These are phyloP conservation scores for Bombus consobrinus DNA, from an alignment of 1,140 invertebrate genomes.

Conservation along the genomic window DNA sequence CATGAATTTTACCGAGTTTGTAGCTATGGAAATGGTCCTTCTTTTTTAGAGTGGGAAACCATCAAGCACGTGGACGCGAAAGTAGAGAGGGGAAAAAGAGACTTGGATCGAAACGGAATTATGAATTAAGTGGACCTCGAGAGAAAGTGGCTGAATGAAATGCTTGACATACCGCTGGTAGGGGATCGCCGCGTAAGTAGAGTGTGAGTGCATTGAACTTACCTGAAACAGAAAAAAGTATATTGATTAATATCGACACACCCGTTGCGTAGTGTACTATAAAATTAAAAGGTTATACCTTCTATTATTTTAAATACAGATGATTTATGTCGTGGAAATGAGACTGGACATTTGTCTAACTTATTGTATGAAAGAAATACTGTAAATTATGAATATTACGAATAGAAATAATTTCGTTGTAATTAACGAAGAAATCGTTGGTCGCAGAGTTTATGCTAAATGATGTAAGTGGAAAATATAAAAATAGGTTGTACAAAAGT, in stretches of 20 bases:
- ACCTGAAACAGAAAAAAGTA: constrained; percentile 38
- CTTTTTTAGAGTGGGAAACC: background rate
- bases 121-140: constrained; percentile 17
- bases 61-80: background rate
- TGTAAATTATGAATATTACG: no score
- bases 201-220: constrained; percentile 16
- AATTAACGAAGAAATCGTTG: no score
- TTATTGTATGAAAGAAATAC: no score
- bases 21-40: background rate
- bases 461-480: no score
- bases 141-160: constrained; percentile 39
- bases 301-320: no score
- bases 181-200: background rate
- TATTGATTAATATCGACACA: background rate
- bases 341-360: no score
- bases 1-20: background rate
- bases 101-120: background rate
- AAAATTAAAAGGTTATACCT: no score
- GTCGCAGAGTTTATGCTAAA: no score
- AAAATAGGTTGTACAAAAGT: background rate
- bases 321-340: no score
- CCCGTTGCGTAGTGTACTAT: no score
- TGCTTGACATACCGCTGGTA: constrained; percentile 26
- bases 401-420: no score
- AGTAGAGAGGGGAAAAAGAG: no score